Conservation (phyloP, 92 coral and sea anemone species). For the Siderastrea radians region DNA sequence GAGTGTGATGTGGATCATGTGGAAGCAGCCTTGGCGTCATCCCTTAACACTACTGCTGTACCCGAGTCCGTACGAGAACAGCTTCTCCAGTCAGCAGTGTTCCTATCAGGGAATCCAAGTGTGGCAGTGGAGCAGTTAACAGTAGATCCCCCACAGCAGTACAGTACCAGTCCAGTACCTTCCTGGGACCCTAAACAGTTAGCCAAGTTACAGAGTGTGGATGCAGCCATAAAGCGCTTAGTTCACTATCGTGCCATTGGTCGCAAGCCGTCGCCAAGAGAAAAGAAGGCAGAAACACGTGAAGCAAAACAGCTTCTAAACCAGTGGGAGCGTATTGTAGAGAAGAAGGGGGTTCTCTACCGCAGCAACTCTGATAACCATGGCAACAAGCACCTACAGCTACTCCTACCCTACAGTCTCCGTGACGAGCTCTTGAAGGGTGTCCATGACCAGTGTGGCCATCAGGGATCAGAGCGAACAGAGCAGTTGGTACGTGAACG, state of each 20-base stretch:
- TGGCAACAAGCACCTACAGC: constrained; percentile 23
- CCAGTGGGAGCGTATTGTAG: constrained; percentile 46
- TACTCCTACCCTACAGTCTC: constrained; percentile 22
- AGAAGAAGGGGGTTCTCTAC: constrained; percentile 59
- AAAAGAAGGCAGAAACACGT: background rate
- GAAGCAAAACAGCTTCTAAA: constrained; percentile 20
- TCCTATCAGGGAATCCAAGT: background rate
- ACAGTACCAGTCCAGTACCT: constrained; percentile 32
- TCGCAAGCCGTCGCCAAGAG: constrained; percentile 3
- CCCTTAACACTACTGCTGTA: constrained; percentile 16
- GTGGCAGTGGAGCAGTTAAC: background rate
- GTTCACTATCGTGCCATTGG: constrained; percentile 23
- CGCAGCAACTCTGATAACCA: constrained; percentile 32
- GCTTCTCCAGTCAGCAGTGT: constrained; percentile 31
- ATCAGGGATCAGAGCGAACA: constrained; percentile 46
- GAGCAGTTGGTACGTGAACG: constrained; percentile 29
- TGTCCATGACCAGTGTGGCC: constrained; percentile 38
- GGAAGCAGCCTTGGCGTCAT: constrained; percentile 9
- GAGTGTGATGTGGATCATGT: constrained; percentile 18
- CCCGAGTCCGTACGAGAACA: background rate
- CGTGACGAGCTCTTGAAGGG: constrained; percentile 22
- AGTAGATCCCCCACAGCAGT: background rate
- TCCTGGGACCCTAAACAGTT: constrained; percentile 15
- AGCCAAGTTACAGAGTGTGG: constrained; percentile 34
- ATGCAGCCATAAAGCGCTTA: constrained; percentile 13